Conservation (phyloP, 2,888 invertebrate genomes). For the Latheticus oryzae region DNA sequence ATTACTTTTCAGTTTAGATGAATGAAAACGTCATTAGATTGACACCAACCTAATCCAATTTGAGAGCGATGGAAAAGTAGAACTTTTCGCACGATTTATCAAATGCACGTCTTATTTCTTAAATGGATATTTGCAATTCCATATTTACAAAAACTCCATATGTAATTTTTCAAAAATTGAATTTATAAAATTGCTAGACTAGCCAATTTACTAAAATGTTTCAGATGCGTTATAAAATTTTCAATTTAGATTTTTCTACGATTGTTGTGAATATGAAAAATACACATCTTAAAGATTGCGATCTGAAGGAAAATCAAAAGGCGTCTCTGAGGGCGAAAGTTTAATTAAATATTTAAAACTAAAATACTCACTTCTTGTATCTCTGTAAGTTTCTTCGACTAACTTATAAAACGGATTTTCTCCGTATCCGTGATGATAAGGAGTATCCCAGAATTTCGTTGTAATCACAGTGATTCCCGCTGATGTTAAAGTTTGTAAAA, state of each 20-base stretch:
- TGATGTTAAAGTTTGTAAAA: conserved; percentile 76
- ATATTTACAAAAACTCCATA: too few relatives aligned
- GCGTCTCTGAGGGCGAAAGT: too few relatives aligned
- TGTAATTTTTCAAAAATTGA: too few relatives aligned
- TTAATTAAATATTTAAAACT: too few relatives aligned
- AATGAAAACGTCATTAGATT: conserved; percentile 37
- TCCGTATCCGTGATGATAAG: conserved; percentile 85
- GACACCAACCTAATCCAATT: conserved; percentile 31
- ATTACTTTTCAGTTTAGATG: conserved; percentile 36
- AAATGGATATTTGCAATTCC: neutral
- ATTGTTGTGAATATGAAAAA: too few relatives aligned
- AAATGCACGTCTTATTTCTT: conserved; percentile 10
- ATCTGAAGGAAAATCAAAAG: too few relatives aligned
- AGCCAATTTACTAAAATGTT: too few relatives aligned
- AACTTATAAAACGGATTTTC: conserved; percentile 88
- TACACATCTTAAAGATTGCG: too few relatives aligned
- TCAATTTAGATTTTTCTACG: too few relatives aligned
- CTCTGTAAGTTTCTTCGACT: conserved; percentile 83
- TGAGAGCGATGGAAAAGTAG: conserved; percentile 22
- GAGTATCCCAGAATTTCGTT: conserved; percentile 73
- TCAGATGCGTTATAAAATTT: too few relatives aligned
- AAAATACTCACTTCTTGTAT: conserved; percentile 89
- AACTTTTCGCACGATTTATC: conserved; percentile 10
- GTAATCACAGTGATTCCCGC: conserved; percentile 79
- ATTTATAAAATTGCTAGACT: too few relatives aligned